Conservation (phyloP, 2,888 invertebrate genomes). For the Syrphus vitripennis region DNA sequence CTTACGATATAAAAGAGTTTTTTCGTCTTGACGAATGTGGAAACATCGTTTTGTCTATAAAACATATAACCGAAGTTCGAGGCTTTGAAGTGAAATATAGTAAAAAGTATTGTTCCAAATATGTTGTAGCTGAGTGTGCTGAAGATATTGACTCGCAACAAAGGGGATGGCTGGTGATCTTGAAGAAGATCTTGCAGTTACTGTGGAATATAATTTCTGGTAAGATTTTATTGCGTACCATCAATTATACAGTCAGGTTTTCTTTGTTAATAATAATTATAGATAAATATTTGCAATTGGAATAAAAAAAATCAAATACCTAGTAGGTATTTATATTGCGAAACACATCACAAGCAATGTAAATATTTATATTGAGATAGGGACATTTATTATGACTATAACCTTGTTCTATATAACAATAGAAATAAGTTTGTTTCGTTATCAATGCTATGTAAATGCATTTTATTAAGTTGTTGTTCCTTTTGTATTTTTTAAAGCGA, state of each 20-base stretch:
- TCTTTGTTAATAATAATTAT: not conserved
- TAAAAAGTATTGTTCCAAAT: constrained; percentile 51
- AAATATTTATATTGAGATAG: not conserved
- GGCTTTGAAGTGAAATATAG: constrained; percentile 74
- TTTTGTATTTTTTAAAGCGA: not conserved
- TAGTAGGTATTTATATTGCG: not conserved
- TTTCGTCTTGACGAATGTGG: constrained; percentile 81
- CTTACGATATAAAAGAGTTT: constrained; percentile 79
- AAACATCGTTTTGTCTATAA: constrained; percentile 78
- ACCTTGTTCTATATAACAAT: not conserved
- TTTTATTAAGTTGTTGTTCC: not conserved
- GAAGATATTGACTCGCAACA: constrained; percentile 74
- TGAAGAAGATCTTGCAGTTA: constrained; percentile 74
- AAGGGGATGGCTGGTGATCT: constrained; percentile 57
- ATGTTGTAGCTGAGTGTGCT: constrained; percentile 72
- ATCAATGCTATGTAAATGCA: not conserved
- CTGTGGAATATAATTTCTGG: constrained; percentile 76
- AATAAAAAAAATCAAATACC: not conserved
- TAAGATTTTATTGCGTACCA: constrained; percentile 74
- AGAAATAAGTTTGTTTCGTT: not conserved
- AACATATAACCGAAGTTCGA: constrained; percentile 78
- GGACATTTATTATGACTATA: not conserved
- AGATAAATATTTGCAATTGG: constrained; percentile 1
- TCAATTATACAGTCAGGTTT: not conserved
- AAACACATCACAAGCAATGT: not conserved